Evolutionary conservation across 1,140 invertebrate genomes (phyloP).

Genomic region (Drosophila eugracilis): DNA sequence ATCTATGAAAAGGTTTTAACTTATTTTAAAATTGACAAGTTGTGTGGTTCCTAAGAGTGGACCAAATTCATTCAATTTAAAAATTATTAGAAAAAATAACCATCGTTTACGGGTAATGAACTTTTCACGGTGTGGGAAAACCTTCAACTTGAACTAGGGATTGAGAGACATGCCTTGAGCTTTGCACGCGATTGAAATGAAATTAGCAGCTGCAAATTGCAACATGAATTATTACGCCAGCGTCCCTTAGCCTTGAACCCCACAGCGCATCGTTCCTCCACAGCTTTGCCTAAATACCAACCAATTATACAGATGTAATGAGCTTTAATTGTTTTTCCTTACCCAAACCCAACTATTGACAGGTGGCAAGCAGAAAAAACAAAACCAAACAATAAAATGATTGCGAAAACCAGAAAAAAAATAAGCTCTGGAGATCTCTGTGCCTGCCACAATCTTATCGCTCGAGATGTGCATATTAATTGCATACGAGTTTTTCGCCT

Average conservation of each 20-base stretch:
- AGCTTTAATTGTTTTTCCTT: conserved; percentile 59
- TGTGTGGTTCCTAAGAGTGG: too few relatives aligned
- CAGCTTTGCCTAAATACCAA: conserved; percentile 1
- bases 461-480: conserved; percentile 45
- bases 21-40: too few relatives aligned
- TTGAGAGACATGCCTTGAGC: conserved; percentile 8
- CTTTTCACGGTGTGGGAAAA: conserved; percentile 18
- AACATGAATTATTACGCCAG: conserved; percentile 66
- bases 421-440: not conserved
- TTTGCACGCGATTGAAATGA: conserved; percentile 43
- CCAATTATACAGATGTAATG: conserved; percentile 62
- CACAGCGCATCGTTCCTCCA: not conserved
- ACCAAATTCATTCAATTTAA: too few relatives aligned
- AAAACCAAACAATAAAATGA: conserved; percentile 13
- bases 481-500: conserved; percentile 28
- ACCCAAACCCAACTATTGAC: conserved; percentile 3
- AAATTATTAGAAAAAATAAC: not conserved
- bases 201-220: conserved; percentile 51
- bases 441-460: conserved; percentile 35
- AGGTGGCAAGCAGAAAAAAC: conserved; percentile 9
- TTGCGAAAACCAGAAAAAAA: conserved; percentile 1
- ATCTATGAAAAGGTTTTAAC: too few relatives aligned
- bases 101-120: not conserved
- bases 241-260: conserved; percentile 22
- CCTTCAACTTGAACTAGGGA: conserved; percentile 71